Percentiles rank a stretch among this genome's conserved stretches.
These are phyloP conservation scores for Balaeniceps rex DNA, from an alignment of 2,113 vertebrate genomes.

Conservation along the genomic window DNA sequence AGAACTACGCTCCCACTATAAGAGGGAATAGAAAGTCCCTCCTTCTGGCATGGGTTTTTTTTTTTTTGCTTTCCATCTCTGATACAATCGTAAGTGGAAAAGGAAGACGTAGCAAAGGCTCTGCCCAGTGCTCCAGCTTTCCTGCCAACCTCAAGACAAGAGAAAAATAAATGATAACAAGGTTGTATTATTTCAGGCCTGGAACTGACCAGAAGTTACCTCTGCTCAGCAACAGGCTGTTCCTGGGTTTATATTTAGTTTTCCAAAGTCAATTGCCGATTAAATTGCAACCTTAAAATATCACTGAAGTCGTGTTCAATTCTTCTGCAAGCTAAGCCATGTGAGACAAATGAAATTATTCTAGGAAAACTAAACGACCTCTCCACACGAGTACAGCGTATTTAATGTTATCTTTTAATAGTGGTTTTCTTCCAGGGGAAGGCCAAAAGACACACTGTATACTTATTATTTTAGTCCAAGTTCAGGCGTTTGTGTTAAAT, in stretches of 20 bases:
- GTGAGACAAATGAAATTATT: conserved; percentile 23
- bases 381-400: not conserved
- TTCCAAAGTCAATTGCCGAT: not conserved
- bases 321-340: not conserved
- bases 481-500: not conserved
- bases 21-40: not conserved
- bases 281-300: conserved; percentile 45
- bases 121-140: not conserved
- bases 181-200: not conserved
- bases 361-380: not conserved
- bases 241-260: conserved; percentile 42
- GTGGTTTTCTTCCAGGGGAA: not conserved
- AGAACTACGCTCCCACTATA: fast-evolving
- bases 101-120: not conserved
- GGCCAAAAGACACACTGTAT: not conserved
- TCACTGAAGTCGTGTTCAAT: not conserved
- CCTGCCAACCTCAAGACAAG: not conserved
- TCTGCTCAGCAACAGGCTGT: not conserved
- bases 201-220: not conserved
- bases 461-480: not conserved
- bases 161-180: not conserved
- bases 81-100: not conserved
- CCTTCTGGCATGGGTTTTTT: not conserved
- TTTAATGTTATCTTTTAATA: not conserved
- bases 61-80: not conserved